Conservation (phyloP, 2,888 invertebrate genomes). For the Lasioglossum leucozonium region DNA sequence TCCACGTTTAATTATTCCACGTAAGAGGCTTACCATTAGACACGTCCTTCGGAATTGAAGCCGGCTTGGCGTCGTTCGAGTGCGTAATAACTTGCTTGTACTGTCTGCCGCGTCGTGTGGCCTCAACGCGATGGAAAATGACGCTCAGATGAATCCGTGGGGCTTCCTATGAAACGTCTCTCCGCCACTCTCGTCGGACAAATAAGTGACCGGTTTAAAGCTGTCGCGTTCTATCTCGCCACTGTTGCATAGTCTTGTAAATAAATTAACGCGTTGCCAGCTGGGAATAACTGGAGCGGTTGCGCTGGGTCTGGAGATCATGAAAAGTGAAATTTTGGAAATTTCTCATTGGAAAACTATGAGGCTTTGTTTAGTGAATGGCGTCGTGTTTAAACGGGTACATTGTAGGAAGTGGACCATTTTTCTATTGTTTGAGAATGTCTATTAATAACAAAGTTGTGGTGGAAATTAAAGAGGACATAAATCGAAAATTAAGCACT, state of each 20-base stretch:
- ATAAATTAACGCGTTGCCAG: not conserved
- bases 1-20: conserved; percentile 67
- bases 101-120: conserved; percentile 14
- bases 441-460: too few relatives aligned
- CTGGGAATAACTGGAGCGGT: not conserved
- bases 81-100: conserved; percentile 63
- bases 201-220: not conserved
- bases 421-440: too few relatives aligned
- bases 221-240: not conserved
- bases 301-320: not conserved
- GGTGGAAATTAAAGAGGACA: too few relatives aligned
- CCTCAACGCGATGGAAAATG: conserved; percentile 29
- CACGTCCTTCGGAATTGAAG: conserved; percentile 65
- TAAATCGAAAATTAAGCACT: too few relatives aligned
- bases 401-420: too few relatives aligned
- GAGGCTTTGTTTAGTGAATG: too few relatives aligned
- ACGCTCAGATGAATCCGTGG: conserved; percentile 7
- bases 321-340: too few relatives aligned
- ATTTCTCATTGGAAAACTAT: too few relatives aligned
- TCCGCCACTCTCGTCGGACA: not conserved
- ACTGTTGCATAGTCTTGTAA: not conserved
- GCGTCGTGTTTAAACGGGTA: too few relatives aligned
- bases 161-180: not conserved
- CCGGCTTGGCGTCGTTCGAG: conserved; percentile 65
- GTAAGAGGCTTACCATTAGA: conserved; percentile 73